These are phyloP conservation scores for Eupithecia abbreviata DNA, from an alignment of 2,888 invertebrate species.

Conservation along the genomic window DNA sequence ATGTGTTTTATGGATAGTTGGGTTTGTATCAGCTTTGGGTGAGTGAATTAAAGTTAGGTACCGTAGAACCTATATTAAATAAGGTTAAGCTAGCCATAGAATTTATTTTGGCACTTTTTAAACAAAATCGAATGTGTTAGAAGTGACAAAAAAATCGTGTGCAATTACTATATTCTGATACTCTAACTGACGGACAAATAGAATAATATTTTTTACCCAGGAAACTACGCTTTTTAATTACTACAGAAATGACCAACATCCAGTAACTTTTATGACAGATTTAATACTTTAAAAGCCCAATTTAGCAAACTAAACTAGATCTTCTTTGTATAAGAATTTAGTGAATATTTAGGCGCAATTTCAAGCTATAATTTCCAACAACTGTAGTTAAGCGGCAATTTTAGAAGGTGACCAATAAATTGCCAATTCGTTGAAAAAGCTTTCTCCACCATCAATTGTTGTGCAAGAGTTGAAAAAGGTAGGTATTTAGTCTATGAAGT, in stretches of 20 bases:
- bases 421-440: background rate
- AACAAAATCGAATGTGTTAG: too few species aligned
- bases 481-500: background rate
- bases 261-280: background rate
- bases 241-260: background rate
- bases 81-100: background rate
- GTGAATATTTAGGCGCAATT: background rate
- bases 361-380: background rate
- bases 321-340: background rate
- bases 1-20: constrained; percentile 24
- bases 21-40: constrained; percentile 12
- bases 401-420: background rate
- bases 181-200: too few species aligned
- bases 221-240: too few species aligned
- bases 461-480: background rate
- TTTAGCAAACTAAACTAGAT: background rate
- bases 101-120: background rate
- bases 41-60: background rate
- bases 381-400: background rate
- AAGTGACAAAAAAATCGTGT: too few species aligned
- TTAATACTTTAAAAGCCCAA: background rate
- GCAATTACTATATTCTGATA: too few species aligned
- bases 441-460: background rate
- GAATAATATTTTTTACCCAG: too few species aligned
- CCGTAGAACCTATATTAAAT: background rate